Conservation (phyloP, 2,113 vertebrate genomes). For the Sinocyclocheilus grahami region DNA sequence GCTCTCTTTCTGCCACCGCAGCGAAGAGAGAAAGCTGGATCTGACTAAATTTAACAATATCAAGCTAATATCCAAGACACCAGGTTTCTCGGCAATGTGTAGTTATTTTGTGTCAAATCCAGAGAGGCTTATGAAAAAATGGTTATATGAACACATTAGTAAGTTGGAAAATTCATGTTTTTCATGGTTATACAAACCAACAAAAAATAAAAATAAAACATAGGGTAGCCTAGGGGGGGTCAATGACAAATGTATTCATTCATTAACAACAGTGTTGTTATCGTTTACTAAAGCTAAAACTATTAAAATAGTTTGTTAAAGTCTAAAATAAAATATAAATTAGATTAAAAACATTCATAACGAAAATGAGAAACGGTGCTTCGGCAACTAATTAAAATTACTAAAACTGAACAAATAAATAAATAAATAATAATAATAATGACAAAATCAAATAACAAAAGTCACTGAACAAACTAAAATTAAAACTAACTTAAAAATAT, state of each 20-base stretch:
- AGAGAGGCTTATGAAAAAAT: not conserved
- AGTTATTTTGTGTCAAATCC: slow-evolving; percentile 12
- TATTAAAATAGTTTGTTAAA: not conserved
- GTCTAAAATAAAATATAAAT: not conserved
- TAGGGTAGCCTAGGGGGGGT: not conserved
- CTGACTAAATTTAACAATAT: slow-evolving; percentile 19
- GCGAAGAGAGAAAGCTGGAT: slow-evolving; percentile 13
- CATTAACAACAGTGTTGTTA: not conserved
- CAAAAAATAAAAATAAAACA: not conserved
- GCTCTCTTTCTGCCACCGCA: slow-evolving; percentile 7
- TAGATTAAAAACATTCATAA: not conserved
- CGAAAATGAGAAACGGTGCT: not conserved
- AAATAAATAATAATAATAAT: no score
- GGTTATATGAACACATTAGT: not conserved
- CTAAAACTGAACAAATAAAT: not conserved
- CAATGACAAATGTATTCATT: not conserved
- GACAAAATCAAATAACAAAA: no score
- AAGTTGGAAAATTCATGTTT: not conserved
- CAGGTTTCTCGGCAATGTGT: not conserved
- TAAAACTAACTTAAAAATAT: not conserved
- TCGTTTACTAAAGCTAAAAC: no score
- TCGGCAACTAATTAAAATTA: not conserved
- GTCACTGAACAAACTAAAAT: not conserved
- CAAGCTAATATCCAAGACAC: slow-evolving; percentile 13
- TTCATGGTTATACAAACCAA: not conserved